Evolutionary conservation across 2,797 vertebrate genomes (phyloP).

Genomic region (Parotocinclus haroldoi): DNA sequence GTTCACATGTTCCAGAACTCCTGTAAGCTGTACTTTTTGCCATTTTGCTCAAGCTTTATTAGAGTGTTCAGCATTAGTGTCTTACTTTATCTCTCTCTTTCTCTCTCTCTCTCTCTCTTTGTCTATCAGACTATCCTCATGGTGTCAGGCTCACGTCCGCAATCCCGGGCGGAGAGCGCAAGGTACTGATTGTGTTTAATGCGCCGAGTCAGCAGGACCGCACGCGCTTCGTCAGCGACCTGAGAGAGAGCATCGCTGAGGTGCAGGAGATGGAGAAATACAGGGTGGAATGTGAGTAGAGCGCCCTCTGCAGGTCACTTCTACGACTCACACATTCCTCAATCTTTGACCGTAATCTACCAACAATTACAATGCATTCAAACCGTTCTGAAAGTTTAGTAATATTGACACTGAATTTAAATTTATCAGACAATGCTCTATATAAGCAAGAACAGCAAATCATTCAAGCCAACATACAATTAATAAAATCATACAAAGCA

Average conservation of each 20-base stretch:
- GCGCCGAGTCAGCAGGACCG: slow-evolving; percentile 91
- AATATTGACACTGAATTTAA: no score
- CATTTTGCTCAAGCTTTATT: slow-evolving; percentile 4
- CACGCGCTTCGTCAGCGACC: slow-evolving; percentile 85
- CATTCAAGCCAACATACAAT: no score
- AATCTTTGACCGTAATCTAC: background rate
- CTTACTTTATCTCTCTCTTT: slow-evolving; percentile 8
- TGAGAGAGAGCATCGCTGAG: slow-evolving; percentile 87
- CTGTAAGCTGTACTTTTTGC: slow-evolving; percentile 71
- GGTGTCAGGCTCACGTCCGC: slow-evolving; percentile 87
- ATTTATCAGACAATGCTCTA: no score
- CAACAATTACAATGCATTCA: no score
- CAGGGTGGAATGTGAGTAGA: slow-evolving; percentile 86
- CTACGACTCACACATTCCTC: slow-evolving; percentile 1
- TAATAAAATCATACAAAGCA: no score
- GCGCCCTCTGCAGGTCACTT: slow-evolving; percentile 30
- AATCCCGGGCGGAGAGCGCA: slow-evolving; percentile 84
- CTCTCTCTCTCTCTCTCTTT: slow-evolving; percentile 2
- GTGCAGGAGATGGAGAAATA: slow-evolving; percentile 97
- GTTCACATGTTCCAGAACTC: slow-evolving; percentile 93
- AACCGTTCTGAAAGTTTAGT: no score
- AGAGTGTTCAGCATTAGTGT: background rate
- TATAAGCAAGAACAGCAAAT: no score
- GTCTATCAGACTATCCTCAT: slow-evolving; percentile 83
- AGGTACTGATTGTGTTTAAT: slow-evolving; percentile 88